Conservation (phyloP, 2,888 invertebrate species). For the Acronicta psi region DNA sequence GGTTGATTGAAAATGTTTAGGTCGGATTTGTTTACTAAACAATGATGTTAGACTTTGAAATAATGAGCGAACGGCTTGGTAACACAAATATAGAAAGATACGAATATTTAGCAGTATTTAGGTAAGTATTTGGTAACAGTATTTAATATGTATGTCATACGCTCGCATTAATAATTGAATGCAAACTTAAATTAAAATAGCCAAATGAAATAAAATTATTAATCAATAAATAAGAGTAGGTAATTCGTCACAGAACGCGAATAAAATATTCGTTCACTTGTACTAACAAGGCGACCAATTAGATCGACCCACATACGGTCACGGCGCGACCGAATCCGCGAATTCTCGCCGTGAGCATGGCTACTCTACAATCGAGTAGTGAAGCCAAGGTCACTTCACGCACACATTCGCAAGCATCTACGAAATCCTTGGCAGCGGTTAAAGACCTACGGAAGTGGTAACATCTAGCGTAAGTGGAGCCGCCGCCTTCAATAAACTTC, state of each 20-base stretch:
- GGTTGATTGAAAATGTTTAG: conserved; percentile 31
- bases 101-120: too few relatives aligned
- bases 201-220: conserved; percentile 7
- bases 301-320: conserved; percentile 40
- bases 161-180: conserved; percentile 13
- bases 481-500: conserved; percentile 68
- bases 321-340: conserved; percentile 49
- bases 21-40: conserved; percentile 33
- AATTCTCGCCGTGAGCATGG: conserved; percentile 57
- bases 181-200: conserved; percentile 13
- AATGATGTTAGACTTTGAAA: background rate
- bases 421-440: conserved; percentile 83
- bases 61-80: conserved; percentile 12
- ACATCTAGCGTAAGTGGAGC: conserved; percentile 69
- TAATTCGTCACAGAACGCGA: conserved; percentile 10
- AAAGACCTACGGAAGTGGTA: conserved; percentile 82
- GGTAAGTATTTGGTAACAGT: too few relatives aligned
- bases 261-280: conserved; percentile 30
- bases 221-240: conserved; percentile 19
- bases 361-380: conserved; percentile 73
- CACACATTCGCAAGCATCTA: conserved; percentile 75
- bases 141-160: conserved; percentile 7
- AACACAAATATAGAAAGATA: background rate
- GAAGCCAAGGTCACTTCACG: conserved; percentile 79
- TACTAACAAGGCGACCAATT: conserved; percentile 32